Percentiles rank a stretch among this genome's conserved stretches.
These are phyloP conservation scores for Xiphophorus hellerii DNA, from an alignment of 2,113 vertebrate species.

Conservation along the genomic window DNA sequence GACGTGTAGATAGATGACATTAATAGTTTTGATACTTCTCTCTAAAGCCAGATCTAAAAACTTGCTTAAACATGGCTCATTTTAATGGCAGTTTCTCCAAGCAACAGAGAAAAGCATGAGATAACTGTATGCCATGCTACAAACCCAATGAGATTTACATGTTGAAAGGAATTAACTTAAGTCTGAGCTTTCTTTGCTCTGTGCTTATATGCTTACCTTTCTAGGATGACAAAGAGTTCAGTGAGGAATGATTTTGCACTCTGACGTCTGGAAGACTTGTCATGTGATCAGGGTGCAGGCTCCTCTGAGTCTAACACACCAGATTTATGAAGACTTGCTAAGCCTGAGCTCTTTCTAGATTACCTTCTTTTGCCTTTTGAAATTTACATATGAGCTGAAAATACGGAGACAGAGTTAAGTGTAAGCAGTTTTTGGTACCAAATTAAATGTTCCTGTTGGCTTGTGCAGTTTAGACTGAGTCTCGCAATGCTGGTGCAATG, in stretches of 20 bases:
- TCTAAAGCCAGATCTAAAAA: not conserved
- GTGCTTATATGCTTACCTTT: constrained; percentile 47
- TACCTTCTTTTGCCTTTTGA: constrained; percentile 31
- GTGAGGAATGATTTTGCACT: constrained; percentile 42
- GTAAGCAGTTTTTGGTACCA: constrained; percentile 16
- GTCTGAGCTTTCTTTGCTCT: constrained; percentile 44
- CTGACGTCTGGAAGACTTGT: constrained; percentile 28
- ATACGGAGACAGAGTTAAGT: constrained; percentile 2
- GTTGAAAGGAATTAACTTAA: constrained; percentile 16
- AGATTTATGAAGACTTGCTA: constrained; percentile 53
- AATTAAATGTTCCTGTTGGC: constrained; percentile 8
- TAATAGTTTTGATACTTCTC: not conserved
- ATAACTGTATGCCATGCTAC: not conserved
- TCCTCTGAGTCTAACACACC: constrained; percentile 23
- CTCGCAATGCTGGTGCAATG: not conserved
- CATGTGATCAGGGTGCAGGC: constrained; percentile 33
- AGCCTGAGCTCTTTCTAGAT: constrained; percentile 38
- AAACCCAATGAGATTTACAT: constrained; percentile 33
- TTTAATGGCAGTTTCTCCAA: not conserved
- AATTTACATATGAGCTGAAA: not conserved
- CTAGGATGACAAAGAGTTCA: constrained; percentile 4
- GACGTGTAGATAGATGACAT: not conserved
- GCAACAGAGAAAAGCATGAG: not conserved
- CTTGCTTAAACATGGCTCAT: not conserved
- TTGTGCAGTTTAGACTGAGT: constrained; percentile 8